Base-by-base conservation (phyloP, 2,888 invertebrate species). In the Nomada fucata region DNA sequence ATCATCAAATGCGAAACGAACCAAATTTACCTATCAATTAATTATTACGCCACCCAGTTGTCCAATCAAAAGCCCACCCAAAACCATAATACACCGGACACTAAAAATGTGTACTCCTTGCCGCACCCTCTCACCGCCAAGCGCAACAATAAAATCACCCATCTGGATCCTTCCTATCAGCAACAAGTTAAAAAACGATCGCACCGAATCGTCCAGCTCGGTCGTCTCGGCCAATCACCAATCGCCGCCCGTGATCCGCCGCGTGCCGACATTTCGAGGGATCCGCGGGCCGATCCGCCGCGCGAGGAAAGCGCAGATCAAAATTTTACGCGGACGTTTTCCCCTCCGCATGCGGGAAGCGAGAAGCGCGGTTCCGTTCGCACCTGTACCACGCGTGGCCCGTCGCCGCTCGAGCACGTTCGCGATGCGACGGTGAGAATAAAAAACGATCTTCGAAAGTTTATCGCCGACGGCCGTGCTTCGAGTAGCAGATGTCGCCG, bases 401-500 rank as follows among this genome's bases (percentile, higher is more conserved):
- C 29, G 3, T 11, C 4, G 26, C 0, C 57, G 36, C 36, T 70
- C 73, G 63, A 71, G 76, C 76, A 76, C 70, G 71, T 84, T 47
- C 53, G n/a, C 55, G 42, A 57, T 42, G n/a, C 55, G 26, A 60
- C 63, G 73, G 53, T 63, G 42, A 61, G 64, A 68, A 72, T 76
- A 71, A 71, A 36, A 61, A 82, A 77, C 83, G 78, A 82, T 83
- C 63, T 71, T 77, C 23, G 63, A 79, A 79, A 77, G 74, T 84
- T 82, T 75, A 82, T 82, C 60, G 68, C 42, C 69, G 50, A 26
- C 53, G 5, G 47, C 55, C 52, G 81, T 15, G 67, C 79, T 77
- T 36, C 36, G 36, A 36, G 36, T 7, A 36, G 36, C 36, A 83
- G 83, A 76, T 83, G 83, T 63, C 70, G 60, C 61, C 61, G 50